phyloP scores from a whole-genome alignment of 2,797 vertebrate genomes.

The Takifugu rubripes region DNA sequence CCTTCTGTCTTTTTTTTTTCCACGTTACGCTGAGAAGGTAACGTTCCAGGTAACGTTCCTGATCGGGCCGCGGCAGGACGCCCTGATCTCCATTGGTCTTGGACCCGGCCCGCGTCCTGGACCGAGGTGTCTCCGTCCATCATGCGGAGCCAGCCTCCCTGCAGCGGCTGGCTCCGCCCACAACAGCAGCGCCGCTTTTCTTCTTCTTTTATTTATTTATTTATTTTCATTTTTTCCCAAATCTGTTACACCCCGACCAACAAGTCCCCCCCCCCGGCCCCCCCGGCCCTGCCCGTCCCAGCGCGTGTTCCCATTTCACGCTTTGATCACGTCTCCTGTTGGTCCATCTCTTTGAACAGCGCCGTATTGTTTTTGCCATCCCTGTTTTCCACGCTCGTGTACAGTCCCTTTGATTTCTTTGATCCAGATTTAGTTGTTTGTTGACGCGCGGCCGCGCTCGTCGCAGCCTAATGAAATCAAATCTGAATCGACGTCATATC shows the following conservation, averaged over 20 bases:
- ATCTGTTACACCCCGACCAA: conserved; percentile 45
- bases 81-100: no score
- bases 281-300: conserved; percentile 35
- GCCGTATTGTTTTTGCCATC: conserved; percentile 42
- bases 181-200: conserved; percentile 7
- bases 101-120: no score
- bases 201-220: no score
- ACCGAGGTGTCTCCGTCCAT: conserved; percentile 47
- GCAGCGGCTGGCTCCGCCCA: conserved; percentile 40
- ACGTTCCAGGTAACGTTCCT: no score
- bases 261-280: conserved; percentile 49
- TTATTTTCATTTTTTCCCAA: conserved; percentile 11
- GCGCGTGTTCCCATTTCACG: conserved; percentile 16
- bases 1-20: no score
- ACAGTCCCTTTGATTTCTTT: conserved; percentile 21
- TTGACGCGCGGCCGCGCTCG: conserved; percentile 4
- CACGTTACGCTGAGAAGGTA: no score
- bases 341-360: conserved; percentile 32
- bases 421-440: conserved; percentile 15
- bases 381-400: conserved; percentile 5
- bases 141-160: conserved; percentile 36
- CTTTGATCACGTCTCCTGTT: conserved; percentile 56
- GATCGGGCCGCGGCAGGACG: no score
- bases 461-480: background rate
- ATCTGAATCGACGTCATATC: conserved; percentile 5